Evolutionary conservation across 2,888 invertebrate genomes (phyloP).

Genomic region (Perizoma affinitatum): DNA sequence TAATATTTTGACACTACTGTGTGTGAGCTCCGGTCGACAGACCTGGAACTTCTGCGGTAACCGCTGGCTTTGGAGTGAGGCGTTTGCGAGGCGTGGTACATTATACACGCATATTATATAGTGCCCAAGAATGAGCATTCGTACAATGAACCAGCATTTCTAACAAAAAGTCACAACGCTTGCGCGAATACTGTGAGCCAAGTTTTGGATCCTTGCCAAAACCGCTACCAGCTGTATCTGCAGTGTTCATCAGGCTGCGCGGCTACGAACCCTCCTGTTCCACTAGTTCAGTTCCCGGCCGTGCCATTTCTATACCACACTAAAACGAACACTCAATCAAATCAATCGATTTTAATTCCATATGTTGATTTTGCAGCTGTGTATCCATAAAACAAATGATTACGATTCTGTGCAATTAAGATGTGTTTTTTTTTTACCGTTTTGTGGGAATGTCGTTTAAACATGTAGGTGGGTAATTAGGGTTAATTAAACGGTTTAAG

Average conservation of each 20-base stretch:
- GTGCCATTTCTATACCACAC: not conserved
- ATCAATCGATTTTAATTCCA: no score
- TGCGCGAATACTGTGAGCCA: conserved; percentile 6
- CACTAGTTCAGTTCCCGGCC: not conserved
- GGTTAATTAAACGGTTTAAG: no score
- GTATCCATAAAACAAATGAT: no score
- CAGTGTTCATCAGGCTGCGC: conserved; percentile 4
- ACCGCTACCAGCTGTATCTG: not conserved
- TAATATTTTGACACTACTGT: not conserved
- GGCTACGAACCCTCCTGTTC: not conserved
- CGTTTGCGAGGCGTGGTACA: not conserved
- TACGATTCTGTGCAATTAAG: no score
- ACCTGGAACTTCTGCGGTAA: no score
- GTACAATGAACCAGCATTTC: conserved; percentile 11
- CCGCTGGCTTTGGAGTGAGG: not conserved
- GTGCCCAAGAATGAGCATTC: conserved; percentile 5
- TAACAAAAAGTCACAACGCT: conserved; percentile 18
- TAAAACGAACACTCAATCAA: no score
- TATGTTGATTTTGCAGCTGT: no score
- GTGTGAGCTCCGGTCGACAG: no score
- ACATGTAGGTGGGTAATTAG: no score
- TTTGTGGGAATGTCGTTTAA: not conserved
- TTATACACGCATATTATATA: conserved; percentile 2
- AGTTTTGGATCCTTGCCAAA: conserved; percentile 14
- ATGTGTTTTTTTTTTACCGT: not conserved